A percentile compares a stretch with the other conserved stretches of the same genome.
These are phyloP conservation scores for Nymphalis polychloros DNA, from an alignment of 2,888 invertebrate species.

Conservation along the genomic window DNA sequence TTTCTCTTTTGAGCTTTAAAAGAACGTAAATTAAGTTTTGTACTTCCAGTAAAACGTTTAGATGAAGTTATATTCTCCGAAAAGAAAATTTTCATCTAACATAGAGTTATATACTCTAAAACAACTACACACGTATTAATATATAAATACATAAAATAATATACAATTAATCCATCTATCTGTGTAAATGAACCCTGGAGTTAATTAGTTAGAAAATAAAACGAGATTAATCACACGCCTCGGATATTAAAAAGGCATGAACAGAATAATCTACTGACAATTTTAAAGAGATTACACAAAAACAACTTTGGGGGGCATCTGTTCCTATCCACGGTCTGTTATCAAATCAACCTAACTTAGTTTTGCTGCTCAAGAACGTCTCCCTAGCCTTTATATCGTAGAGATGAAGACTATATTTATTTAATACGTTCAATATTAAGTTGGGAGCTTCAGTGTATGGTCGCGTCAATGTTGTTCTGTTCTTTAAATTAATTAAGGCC, in stretches of 20 bases:
- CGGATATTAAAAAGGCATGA: constrained; percentile 54
- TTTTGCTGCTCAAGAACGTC: constrained; percentile 13
- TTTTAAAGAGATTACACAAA: constrained; percentile 63
- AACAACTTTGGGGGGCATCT: constrained; percentile 70
- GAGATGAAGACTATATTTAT: constrained; percentile 45
- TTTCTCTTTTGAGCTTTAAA: constrained; percentile 9
- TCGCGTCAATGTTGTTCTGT: constrained; percentile 61
- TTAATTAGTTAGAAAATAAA: constrained; percentile 7
- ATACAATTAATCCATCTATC: neutral
- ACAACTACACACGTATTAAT: neutral
- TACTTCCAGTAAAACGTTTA: constrained; percentile 3
- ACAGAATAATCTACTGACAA: constrained; percentile 71
- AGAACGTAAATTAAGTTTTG: constrained; percentile 13
- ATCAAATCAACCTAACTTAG: constrained; percentile 38
- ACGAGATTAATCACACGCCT: constrained; percentile 32
- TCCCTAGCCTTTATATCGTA: constrained; percentile 35
- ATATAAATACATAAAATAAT: neutral
- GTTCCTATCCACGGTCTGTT: constrained; percentile 64
- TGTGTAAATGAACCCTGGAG: neutral
- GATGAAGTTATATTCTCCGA: neutral
- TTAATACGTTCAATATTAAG: constrained; percentile 14
- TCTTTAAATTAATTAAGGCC: constrained; percentile 77
- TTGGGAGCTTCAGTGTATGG: constrained; percentile 27
- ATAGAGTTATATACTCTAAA: neutral
- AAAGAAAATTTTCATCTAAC: neutral